Base-by-base conservation (phyloP, 2,888 invertebrate species). In the Imbricaverruca yamaguchii region DNA sequence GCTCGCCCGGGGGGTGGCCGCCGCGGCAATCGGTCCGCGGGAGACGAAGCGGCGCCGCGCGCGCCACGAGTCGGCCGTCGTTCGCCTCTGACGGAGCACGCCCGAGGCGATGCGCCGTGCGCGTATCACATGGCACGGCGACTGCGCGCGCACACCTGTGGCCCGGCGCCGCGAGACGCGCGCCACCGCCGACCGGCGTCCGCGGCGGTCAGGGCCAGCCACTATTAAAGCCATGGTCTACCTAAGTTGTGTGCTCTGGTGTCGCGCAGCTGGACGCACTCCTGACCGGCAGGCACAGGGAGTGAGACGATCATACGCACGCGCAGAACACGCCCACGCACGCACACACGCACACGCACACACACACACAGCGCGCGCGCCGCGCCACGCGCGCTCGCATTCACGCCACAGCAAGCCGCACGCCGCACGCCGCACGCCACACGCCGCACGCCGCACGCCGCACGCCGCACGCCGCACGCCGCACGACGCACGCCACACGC, bases 211-310 rank as follows among this genome's bases (percentile, higher is more conserved):
- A 1, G 39, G 39, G 39, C 4, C 39, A 39, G 39, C 23, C 65
- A 15, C 65, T 65, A 65, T 65, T 65, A 65, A 65, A 65, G 65
- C 65, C 65, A 65, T 65, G 10, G 8, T 65, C 65, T 65, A 65
- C 65, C 65, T 65, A 65, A 65, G n/a, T 23, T n/a, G 23, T 65
- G 65, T 23, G 65, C 65, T n/a, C 65, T n/a, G 65, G 23, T 9
- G 65, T 9, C 2, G 65, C 65, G 23, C n/a, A 23, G 18, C 23
- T n/a, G 23, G n/a, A 65, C 65, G 12, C 63, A 23, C 9, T 15
- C 65, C 65, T 65, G 23, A 23, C 65, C 65, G 8, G n/a, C 65
- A 65, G 65, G 65, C 65, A 65, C 65, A 63, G 63, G 65, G 65
- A 13, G 18, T 39, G 39, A 39, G 39, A 39, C 39, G 39, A 39